Base-by-base conservation (phyloP, 2,888 invertebrate genomes). In the Tolmerus cingulatus region DNA sequence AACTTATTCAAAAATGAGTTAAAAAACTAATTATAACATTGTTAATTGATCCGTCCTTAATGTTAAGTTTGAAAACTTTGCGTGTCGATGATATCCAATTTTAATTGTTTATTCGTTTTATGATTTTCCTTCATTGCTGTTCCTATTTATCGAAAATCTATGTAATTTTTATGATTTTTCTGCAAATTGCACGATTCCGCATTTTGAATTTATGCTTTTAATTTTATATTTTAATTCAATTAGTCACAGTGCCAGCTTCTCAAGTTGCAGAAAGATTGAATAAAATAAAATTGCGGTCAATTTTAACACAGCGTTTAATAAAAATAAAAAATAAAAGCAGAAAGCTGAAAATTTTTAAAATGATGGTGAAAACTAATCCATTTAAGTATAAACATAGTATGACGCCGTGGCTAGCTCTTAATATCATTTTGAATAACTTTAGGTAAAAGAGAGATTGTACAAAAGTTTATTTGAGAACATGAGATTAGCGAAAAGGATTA, bases 401-500 rank as follows among this genome's bases (percentile, higher is more conserved):
- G 14, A 37, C n/a, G 76, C 76, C 34, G 76, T 76, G n/a, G 9
- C 16, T 76, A 34, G 37, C 23, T 57, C 55, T 51, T 55, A 51
- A 55, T 77, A 86, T 86, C 57, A 76, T 27, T 86, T 77, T 43
- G 7, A 55, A 14, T 23, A 86, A 51, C 77, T 76, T 57, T 86
- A 78, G 19, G n/a, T 16, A 40, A 87, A 81, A 86, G 74, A 43
- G n/a, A 40, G 57, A 87, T 78, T 87, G 87, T 79, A 87, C 66
- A 87, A 87, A 79, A 57, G 51, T 57, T 40, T 57, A 86, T 78
- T 74, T 74, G 27, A 85, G 46, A 74, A 74, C n/a, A 27, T 85
- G 27, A 85, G 66, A 85, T 46, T 74, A 85, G 74, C 27, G 46
- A 74, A 74, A 74, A 40, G 27, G 46, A 74, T 85, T 85, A 85